Evolutionary conservation across 2,888 invertebrate genomes (phyloP), one percentile per base, ranked within the genome.

Genomic region (Drosophila infuscata): DNA sequence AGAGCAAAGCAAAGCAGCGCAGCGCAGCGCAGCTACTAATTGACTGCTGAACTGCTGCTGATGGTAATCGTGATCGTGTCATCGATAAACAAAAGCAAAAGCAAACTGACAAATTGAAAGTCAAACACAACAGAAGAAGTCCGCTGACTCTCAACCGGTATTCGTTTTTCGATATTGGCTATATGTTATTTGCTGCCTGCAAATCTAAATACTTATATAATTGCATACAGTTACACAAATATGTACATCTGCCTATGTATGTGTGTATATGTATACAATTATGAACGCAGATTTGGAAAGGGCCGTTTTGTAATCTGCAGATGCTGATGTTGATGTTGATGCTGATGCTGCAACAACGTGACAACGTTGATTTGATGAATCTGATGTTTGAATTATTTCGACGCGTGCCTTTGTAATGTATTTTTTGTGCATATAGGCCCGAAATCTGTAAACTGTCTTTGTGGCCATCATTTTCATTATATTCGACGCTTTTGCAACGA

Each of bases 281-380:
- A 81, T 83, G 61, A 72, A 81, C 54, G 77, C 52, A 53, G 74
- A 82, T 89, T 80, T 76, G 71, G 87, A 83, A 89, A 89, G 74
- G 85, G 74, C 56, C 59, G 60, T 76, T 80, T 77, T 69, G 81
- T 61, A 86, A 84, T 75, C 60, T 63, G 68, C 68, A n/a, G 33
- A 53, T 67, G 69, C 64, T 58, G 76, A 29, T 75, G 70, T 43
- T 51, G 68, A 41, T 41, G n/a, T 41, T 41, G 35, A 49, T 66
- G 66, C 63, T 54, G 75, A 30, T 75, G 64, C 52, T 51, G 68
- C 59, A 62, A 62, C 49, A 29, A 38, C 54, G 36, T 43, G 32
- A 54, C 41, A 65, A 15, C 46, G 30, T 30, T 48, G 49, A 29
- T 33, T 73, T 69, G 74, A 77, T 68, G 63, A 70, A 78, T 72